These are phyloP conservation scores for Phylloscopus whistleri DNA, from an alignment of 2,113 vertebrate genomes.

Conservation along the genomic window DNA sequence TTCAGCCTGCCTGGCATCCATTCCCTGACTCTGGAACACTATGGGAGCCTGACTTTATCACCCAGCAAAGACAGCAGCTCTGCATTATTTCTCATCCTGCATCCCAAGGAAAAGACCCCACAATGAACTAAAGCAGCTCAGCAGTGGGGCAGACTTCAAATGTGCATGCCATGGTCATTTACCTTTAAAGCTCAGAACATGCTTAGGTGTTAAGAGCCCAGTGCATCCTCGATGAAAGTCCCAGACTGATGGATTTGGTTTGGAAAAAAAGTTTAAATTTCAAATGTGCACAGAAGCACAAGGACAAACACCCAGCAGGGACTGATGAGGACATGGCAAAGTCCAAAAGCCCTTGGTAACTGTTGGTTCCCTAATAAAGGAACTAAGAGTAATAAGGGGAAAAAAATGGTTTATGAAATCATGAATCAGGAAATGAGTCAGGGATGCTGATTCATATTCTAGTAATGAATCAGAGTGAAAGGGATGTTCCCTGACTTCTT, in stretches of 20 bases:
- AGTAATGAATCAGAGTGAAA: neutral
- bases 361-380: neutral
- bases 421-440: constrained; percentile 37
- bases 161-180: neutral
- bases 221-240: neutral
- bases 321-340: neutral
- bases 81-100: neutral
- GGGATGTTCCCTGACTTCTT: neutral
- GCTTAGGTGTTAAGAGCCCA: neutral
- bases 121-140: neutral
- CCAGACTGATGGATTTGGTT: neutral
- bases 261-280: neutral
- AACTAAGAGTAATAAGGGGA: neutral
- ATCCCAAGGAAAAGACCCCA: neutral
- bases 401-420: neutral
- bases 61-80: neutral
- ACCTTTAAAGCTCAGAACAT: neutral
- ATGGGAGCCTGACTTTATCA: neutral
- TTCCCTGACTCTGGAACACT: neutral
- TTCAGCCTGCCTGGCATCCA: neutral
- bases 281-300: neutral
- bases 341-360: neutral
- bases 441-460: constrained; percentile 19
- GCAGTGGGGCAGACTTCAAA: neutral
- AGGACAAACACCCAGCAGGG: neutral